Evolutionary conservation across 2,113 vertebrate genomes (phyloP).

Genomic region (Chionodraco myersi): DNA sequence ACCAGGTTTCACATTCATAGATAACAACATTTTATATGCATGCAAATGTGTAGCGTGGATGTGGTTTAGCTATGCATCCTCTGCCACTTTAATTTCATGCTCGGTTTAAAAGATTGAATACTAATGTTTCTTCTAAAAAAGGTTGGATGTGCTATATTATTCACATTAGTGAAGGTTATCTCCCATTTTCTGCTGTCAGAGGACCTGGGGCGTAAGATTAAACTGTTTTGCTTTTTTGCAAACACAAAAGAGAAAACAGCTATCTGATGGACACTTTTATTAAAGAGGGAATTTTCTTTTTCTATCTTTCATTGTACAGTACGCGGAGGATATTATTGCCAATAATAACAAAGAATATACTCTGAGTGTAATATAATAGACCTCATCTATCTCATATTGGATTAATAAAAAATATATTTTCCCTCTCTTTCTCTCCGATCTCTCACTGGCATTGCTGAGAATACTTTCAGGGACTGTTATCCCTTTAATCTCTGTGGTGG

Average conservation of each 20-base stretch:
- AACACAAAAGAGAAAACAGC: slow-evolving; percentile 23
- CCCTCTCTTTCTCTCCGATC: background rate
- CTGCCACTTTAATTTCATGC: slow-evolving; percentile 11
- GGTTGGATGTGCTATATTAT: slow-evolving; percentile 11
- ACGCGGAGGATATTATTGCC: slow-evolving; percentile 51
- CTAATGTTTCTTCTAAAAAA: background rate
- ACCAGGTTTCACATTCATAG: background rate
- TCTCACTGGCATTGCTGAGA: slow-evolving; percentile 32
- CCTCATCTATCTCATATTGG: slow-evolving; percentile 42
- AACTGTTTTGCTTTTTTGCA: slow-evolving; percentile 27
- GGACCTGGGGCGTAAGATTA: background rate
- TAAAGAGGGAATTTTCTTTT: slow-evolving; percentile 34
- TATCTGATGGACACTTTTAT: slow-evolving; percentile 61
- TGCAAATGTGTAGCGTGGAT: background rate
- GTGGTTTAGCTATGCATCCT: background rate
- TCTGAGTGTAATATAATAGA: slow-evolving; percentile 44
- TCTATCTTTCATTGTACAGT: slow-evolving; percentile 28
- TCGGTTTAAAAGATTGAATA: slow-evolving; percentile 3
- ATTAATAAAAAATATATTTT: slow-evolving; percentile 31
- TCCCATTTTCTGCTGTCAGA: slow-evolving; percentile 3
- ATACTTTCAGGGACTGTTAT: slow-evolving; percentile 74
- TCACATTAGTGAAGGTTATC: slow-evolving; percentile 16
- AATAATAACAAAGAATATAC: slow-evolving; percentile 45
- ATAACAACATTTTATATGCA: background rate
- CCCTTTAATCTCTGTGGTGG: slow-evolving; percentile 62